Percentiles rank a stretch among this genome's conserved stretches.
Conservation (phyloP, 1,140 invertebrate genomes). For the Cotesia glomerata region DNA sequence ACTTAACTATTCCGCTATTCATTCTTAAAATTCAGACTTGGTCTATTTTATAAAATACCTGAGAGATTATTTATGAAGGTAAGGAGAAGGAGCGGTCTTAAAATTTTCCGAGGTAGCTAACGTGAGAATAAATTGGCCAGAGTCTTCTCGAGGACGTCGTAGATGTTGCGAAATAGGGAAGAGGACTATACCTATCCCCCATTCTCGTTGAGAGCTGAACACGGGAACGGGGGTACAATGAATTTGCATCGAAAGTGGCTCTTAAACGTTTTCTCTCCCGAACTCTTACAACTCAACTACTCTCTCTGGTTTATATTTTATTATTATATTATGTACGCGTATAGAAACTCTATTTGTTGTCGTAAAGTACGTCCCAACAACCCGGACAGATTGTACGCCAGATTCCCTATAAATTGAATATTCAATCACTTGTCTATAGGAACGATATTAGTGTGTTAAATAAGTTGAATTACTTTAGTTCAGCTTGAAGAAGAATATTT, state of each 20-base stretch:
- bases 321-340: neutral
- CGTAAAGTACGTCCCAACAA: constrained; percentile 10
- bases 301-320: neutral
- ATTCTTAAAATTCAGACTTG: no score
- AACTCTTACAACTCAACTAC: neutral
- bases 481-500: constrained; percentile 2
- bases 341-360: neutral
- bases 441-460: neutral
- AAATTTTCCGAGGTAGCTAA: constrained; percentile 38
- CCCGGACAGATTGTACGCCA: constrained; percentile 48
- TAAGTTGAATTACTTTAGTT: constrained; percentile 1
- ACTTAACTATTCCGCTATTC: no score
- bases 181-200: constrained; percentile 30
- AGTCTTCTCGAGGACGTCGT: constrained; percentile 32
- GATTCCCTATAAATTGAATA: constrained; percentile 52
- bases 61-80: constrained; percentile 21
- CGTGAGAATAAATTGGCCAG: constrained; percentile 46
- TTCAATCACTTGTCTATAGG: constrained; percentile 39
- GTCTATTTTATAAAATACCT: neutral
- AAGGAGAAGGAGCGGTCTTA: constrained; percentile 23
- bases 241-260: constrained; percentile 64
- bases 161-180: constrained; percentile 21
- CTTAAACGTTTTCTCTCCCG: constrained; percentile 50
- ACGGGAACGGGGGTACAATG: constrained; percentile 38
- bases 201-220: neutral